Evolutionary conservation across 2,113 vertebrate genomes (phyloP), one percentile per base, ranked within the genome.

Genomic region (Calyptomena viridis): DNA sequence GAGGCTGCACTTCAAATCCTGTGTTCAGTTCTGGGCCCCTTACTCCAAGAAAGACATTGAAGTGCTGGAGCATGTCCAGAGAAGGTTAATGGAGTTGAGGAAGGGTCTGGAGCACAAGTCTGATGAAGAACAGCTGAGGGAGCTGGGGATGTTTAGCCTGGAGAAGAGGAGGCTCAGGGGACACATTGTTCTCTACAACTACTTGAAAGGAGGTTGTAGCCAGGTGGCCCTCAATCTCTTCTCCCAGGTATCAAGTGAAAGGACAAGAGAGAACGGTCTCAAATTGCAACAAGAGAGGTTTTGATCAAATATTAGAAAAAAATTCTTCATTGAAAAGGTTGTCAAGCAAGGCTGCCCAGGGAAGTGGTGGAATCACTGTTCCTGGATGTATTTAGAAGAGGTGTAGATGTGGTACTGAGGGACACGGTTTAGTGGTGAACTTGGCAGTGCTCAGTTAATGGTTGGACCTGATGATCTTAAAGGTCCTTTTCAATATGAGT

Each of bases 241-340:
- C 40, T 49, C 15, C 15, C 35, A 62, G 23, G 15, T 80, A 50
- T 21, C 22, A 62, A 56, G 46, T 8, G 10, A 80, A 22, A 9
- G 11, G n/a, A 56, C 31, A 55, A 55, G 18, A 44, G 9, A 19
- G 76, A 69, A n/a, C 31, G 9, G 33, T 28, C 39, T 62, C 47
- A 33, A 53, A 9, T 37, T 46, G 42, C 0, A 0, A 20, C 13
- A 58, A 23, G 12, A 11, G 0, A 3, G 4, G 23, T 75, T 87
- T 75, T 44, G 14, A n/a, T 22, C 63, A n/a, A 47, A 56, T 42
- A 50, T 19, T 44, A 25, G 16, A 20, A 46, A 64, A n/a, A 8
- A 25, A 5, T 8, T 37, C 31, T 40, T 64, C 20, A 19, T 11
- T 46, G 24, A 39, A 64, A 82, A 37, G 6, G 21, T 31, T 50